phyloP scores from a whole-genome alignment of 2,113 vertebrate genomes.

The Pterocles gutturalis region DNA sequence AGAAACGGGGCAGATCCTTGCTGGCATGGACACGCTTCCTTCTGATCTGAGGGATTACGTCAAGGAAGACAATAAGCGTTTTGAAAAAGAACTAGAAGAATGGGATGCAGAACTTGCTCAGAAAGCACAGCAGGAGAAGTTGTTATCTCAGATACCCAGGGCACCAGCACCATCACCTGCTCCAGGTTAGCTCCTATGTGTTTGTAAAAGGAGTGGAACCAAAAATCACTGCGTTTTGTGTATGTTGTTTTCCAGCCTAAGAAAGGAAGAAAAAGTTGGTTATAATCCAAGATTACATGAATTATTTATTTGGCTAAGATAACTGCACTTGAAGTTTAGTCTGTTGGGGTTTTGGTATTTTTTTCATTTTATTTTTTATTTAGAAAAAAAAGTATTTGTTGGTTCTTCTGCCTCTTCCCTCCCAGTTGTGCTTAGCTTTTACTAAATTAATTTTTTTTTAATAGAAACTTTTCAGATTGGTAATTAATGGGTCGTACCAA shows the following conservation, averaged over 20 bases:
- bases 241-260: neutral
- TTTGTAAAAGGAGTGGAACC: neutral
- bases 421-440: neutral
- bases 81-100: conserved; percentile 92
- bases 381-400: neutral
- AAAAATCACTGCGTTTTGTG: neutral
- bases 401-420: neutral
- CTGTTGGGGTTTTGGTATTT: neutral
- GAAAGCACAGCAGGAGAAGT: conserved; percentile 91
- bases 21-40: conserved; percentile 93
- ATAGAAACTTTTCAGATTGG: neutral
- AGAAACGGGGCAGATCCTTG: conserved; percentile 91
- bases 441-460: neutral
- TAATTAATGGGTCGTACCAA: neutral
- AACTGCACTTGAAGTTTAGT: neutral
- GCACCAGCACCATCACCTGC: conserved; percentile 78
- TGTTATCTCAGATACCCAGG: conserved; percentile 77
- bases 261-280: neutral
- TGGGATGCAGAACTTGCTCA: conserved; percentile 90
- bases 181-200: conserved; percentile 70
- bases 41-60: conserved; percentile 92
- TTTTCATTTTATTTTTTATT: neutral
- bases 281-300: neutral
- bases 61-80: conserved; percentile 91
- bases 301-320: neutral